Evolutionary conservation across 2,113 vertebrate species (phyloP).

Genomic region (Corythornis madagascariensis): DNA sequence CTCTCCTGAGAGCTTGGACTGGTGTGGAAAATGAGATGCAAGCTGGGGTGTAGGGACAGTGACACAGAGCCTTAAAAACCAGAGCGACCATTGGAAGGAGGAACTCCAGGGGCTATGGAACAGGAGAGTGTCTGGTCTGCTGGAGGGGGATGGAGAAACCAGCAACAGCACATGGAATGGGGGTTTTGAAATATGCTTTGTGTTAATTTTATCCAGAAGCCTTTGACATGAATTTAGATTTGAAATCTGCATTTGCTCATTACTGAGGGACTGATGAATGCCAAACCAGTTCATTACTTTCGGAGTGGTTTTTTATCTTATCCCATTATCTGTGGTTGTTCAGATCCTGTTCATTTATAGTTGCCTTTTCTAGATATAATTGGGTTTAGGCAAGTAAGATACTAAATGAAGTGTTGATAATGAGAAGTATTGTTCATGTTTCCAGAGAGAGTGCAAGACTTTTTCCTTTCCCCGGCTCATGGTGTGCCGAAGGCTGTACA

Average conservation of each 20-base stretch:
- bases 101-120: not conserved
- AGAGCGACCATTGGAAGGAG: not conserved
- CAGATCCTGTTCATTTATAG: not conserved
- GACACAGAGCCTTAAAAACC: not conserved
- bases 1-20: not conserved
- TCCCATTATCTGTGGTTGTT: conserved; percentile 1
- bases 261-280: not conserved
- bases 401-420: conserved; percentile 23
- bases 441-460: not conserved
- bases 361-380: conserved; percentile 9
- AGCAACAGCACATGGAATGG: not conserved
- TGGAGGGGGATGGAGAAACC: not conserved
- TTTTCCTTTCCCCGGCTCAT: not conserved
- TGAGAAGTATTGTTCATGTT: not conserved
- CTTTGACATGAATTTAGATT: conserved; percentile 22
- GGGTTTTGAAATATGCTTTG: not conserved
- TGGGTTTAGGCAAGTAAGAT: not conserved
- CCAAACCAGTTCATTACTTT: conserved; percentile 11
- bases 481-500: not conserved
- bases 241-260: not conserved
- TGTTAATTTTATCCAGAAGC: not conserved
- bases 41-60: not conserved
- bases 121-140: not conserved
- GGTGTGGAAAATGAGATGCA: not conserved
- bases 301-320: not conserved